phyloP scores from a whole-genome alignment of 2,113 vertebrate species.

The Zapus hudsonius region DNA sequence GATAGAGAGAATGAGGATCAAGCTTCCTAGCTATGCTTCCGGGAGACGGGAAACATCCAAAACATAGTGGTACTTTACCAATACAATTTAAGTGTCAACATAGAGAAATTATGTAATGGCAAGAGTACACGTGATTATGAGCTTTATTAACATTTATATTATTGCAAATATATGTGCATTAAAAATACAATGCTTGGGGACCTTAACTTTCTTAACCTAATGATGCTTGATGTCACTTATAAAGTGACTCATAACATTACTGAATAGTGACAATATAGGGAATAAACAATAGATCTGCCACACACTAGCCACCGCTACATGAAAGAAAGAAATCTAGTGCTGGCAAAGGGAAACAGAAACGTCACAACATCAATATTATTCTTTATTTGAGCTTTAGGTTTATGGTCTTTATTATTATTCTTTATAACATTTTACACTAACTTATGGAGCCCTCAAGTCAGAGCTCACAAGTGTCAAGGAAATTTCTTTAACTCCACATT shows the following conservation, averaged over 20 bases:
- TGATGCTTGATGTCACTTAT: background rate
- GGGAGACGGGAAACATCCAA: too few relatives aligned
- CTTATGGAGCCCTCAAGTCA: background rate
- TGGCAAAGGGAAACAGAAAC: background rate
- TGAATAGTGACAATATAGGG: background rate
- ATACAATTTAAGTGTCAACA: too few relatives aligned
- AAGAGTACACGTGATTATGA: too few relatives aligned
- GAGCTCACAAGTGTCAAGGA: background rate
- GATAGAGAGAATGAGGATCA: too few relatives aligned
- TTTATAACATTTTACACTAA: background rate
- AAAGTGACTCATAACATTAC: background rate
- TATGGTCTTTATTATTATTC: background rate
- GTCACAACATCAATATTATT: background rate
- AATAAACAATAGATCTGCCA: background rate
- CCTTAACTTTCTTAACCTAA: background rate
- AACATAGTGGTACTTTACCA: too few relatives aligned
- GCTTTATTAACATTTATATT: too few relatives aligned
- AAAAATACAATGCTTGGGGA: too few relatives aligned
- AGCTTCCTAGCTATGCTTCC: too few relatives aligned
- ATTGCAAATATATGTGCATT: too few relatives aligned
- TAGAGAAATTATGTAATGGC: too few relatives aligned
- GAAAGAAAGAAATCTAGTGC: slow-evolving; percentile 7
- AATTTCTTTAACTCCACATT: background rate
- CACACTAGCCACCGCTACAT: background rate
- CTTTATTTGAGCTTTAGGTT: background rate